Conservation (phyloP, 37 sponge, comb jelly and placozoan species). For the Chondrosia reniformis region DNA sequence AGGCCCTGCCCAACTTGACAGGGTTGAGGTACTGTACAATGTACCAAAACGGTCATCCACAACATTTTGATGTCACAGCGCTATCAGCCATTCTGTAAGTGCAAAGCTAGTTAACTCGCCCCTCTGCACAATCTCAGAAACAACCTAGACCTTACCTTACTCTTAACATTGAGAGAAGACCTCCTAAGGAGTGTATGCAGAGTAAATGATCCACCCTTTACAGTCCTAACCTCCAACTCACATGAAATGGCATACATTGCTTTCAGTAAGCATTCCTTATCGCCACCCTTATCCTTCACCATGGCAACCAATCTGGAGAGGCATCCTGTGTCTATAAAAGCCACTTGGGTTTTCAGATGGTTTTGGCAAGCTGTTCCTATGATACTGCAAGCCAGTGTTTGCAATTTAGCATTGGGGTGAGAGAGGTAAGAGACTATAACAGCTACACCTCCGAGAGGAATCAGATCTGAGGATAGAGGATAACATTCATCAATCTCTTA, state of each 20-base stretch:
- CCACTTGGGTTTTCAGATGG: slow-evolving; percentile 38
- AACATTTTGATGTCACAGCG: too few species aligned
- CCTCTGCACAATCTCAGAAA: too few species aligned
- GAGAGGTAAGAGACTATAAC: slow-evolving; percentile 34
- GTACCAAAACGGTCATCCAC: too few species aligned
- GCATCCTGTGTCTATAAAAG: slow-evolving; percentile 28
- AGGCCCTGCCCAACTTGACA: too few species aligned
- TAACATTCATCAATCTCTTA: neutral
- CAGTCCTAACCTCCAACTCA: slow-evolving; percentile 21
- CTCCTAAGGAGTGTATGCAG: neutral
- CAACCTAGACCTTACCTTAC: too few species aligned
- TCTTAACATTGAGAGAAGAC: too few species aligned
- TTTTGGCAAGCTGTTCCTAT: slow-evolving; percentile 60
- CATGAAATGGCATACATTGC: slow-evolving; percentile 60
- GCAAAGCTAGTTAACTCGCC: too few species aligned
- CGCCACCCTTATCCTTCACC: neutral
- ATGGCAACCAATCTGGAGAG: slow-evolving; percentile 21
- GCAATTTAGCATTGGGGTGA: slow-evolving; percentile 10
- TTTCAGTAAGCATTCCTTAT: slow-evolving; percentile 15
- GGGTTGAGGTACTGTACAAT: too few species aligned
- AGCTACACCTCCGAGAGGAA: slow-evolving; percentile 45
- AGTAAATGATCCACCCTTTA: neutral
- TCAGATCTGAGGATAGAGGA: slow-evolving; percentile 37
- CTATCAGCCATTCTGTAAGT: too few species aligned
- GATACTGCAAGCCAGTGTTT: slow-evolving; percentile 29